Base-by-base conservation (phyloP, 2,888 invertebrate genomes). In the Serripes groenlandicus region DNA sequence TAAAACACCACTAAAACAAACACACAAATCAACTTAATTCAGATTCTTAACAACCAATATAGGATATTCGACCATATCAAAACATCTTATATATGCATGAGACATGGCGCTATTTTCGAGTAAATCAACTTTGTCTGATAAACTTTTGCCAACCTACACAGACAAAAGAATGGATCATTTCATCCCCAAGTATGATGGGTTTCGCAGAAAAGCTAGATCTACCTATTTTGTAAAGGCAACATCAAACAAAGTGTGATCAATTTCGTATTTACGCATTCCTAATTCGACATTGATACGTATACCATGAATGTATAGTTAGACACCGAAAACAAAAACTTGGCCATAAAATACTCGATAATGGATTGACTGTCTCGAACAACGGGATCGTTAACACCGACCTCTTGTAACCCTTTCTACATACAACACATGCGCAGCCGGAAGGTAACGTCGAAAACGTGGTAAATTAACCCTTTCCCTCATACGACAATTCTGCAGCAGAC, bases 191-290 rank as follows among this genome's bases (percentile, higher is more conserved):
- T 37, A 37, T 66, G 42, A 66, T 66, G 34, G 66, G 23, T 42
- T 66, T 66, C 18, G 26, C 66, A 66, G 66, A 66, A 23, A 11
- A 7, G 9, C 23, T 23, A 56, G 23, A n/a, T 15, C 56, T 56
- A 15, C 28, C 7, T 23, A 18, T 23, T 37, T 37, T 23, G 32
- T 34, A 37, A 66, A 1, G 23, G 34, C 23, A 42, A n/a, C 66
- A 66, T 42, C 37, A n/a, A 66, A 66, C 66, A 66, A 7, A 26
- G n/a, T 9, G 66, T 42, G 37, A 66, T 66, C 66, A 37, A 26
- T 66, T 66, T 66, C 66, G 42, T 66, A 66, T 66, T 66, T 66
- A 66, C 66, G 66, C 66, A 66, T 66, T 66, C 66, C 66, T 35
- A 35, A 23, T 42, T 26, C 66, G 66, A 37, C 42, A 66, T 66